Evolutionary conservation across 2,797 vertebrate genomes (phyloP).

Genomic region (Periophthalmus magnuspinnatus): DNA sequence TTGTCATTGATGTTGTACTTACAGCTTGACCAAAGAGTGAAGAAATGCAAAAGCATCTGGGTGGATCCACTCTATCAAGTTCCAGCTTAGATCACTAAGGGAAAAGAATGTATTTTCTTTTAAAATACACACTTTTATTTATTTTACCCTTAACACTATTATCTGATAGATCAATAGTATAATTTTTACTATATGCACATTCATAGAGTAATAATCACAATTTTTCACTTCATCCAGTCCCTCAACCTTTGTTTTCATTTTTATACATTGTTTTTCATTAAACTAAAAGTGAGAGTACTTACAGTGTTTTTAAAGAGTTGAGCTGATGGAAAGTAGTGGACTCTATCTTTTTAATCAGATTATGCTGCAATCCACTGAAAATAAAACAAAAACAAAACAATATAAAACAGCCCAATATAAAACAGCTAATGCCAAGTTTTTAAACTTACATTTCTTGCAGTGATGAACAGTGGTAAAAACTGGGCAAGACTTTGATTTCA

Average conservation of each 20-base stretch:
- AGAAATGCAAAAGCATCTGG: slow-evolving; percentile 86
- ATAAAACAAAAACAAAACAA: slow-evolving; percentile 15
- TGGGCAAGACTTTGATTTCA: slow-evolving; percentile 88
- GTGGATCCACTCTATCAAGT: slow-evolving; percentile 86
- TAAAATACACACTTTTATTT: not conserved
- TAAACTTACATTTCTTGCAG: slow-evolving; percentile 93
- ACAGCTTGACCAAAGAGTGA: slow-evolving; percentile 90
- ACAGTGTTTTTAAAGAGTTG: slow-evolving; percentile 84
- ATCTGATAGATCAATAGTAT: not conserved
- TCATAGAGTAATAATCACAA: not conserved
- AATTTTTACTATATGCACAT: not conserved
- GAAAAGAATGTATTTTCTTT: not conserved
- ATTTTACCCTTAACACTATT: not conserved
- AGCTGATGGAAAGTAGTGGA: slow-evolving; percentile 89
- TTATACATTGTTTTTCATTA: not conserved
- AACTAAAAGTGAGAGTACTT: slow-evolving; percentile 59
- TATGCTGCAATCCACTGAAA: slow-evolving; percentile 89
- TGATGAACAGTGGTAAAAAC: slow-evolving; percentile 85
- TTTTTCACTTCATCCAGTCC: not conserved
- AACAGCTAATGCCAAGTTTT: not conserved
- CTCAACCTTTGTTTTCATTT: too few species aligned
- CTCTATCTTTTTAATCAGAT: slow-evolving; percentile 85
- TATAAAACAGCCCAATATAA: not conserved
- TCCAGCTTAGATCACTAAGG: slow-evolving; percentile 91
- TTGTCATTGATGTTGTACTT: slow-evolving; percentile 66